Evolutionary conservation across 1,140 invertebrate species (phyloP), one percentile per base, ranked within the genome.

Genomic region (Nixonia krombeini): DNA sequence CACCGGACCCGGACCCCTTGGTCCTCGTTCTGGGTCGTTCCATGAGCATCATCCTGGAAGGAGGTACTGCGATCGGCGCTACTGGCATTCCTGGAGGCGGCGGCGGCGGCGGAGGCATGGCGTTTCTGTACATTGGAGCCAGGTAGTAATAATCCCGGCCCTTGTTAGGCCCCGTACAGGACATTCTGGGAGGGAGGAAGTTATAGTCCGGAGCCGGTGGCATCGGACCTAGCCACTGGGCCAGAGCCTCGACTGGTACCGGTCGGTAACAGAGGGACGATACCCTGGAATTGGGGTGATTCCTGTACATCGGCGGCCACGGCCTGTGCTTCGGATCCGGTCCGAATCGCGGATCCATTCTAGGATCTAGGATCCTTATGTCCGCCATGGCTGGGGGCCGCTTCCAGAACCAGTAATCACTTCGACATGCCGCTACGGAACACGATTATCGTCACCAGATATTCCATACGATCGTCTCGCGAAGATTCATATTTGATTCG

Each of bases 81-180:
- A 74, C 56, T 37, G 72, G 71, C 72, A 76, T 62, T 71, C 83
- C 75, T 74, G 75, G 87, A 70, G 74, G 83, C n/a, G n/a, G n/a
- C n/a, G n/a, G n/a, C 15, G 84, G 83, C 3, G 89, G 89, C n/a
- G 88, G 87, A 12, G 87, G 88, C 78, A 89, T 83, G 0, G 84
- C 88, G 51, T 88, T 87, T n/a, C 90, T 77, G 59, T 91, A 92
- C 68, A 90, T 86, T 1, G 90, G 90, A 6, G 90, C 87, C 42
- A 91, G 73, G 59, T 90, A 90, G 72, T 91, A 91, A 66, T 92
- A 91, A 62, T 92, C 91, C 1, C 89, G 81, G 1, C 87, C 88
- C 61, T 90, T 90, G 70, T 88, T 87, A 0, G 72, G 68, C 72
- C 84, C 75, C 63, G 83, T 16, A 63, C 79, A 26, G 50, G 67